Conservation (phyloP, 2,113 vertebrate genomes). For the Miniopterus natalensis region DNA sequence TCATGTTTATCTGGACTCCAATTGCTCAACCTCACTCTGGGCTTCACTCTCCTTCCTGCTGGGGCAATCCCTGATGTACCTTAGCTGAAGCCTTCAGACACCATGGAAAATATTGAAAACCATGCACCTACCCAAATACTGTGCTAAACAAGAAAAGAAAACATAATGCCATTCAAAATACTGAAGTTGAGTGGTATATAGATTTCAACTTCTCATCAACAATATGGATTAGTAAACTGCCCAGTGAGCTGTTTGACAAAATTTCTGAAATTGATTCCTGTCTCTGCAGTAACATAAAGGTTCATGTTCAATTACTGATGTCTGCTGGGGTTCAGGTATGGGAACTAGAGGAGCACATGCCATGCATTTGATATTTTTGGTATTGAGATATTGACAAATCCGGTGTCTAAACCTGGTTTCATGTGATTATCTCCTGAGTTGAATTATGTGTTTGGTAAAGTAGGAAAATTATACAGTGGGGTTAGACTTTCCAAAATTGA, state of each 20-base stretch:
- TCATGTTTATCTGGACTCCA: neutral
- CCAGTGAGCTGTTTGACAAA: neutral
- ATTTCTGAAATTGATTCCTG: neutral
- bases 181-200: neutral
- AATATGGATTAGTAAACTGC: neutral
- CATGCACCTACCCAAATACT: neutral
- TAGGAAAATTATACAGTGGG: neutral
- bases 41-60: neutral
- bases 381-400: neutral
- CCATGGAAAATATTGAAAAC: neutral
- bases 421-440: neutral
- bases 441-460: neutral
- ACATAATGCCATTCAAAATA: neutral
- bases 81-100: neutral
- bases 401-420: neutral
- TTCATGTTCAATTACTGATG: neutral
- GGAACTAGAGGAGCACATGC: neutral
- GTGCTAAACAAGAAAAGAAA: neutral
- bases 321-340: neutral
- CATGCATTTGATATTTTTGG: neutral
- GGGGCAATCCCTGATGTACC: no score
- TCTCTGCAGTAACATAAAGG: constrained; percentile 10
- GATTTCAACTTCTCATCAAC: neutral
- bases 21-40: neutral
- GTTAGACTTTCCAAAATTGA: neutral